Percentiles rank a stretch among this genome's conserved stretches.
phyloP scores from a whole-genome alignment of 2,888 invertebrate genomes.

The Drosophila nigricruria region DNA sequence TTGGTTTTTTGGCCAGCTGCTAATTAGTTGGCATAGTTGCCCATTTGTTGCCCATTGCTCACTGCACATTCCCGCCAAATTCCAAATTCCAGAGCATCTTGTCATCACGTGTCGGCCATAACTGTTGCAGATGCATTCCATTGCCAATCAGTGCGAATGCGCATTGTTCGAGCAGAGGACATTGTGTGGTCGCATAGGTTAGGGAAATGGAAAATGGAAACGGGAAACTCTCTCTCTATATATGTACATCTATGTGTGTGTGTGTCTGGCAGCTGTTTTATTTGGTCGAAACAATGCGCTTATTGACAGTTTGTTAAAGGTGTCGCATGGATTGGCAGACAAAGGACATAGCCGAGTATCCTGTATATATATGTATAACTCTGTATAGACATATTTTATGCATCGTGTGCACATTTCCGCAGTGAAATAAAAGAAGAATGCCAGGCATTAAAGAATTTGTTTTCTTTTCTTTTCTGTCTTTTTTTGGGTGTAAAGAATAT shows the following conservation, averaged over 20 bases:
- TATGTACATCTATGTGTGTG: not conserved
- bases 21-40: slow-evolving; percentile 56
- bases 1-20: slow-evolving; percentile 45
- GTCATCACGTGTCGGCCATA: slow-evolving; percentile 72
- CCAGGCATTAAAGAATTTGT: not conserved
- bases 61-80: slow-evolving; percentile 66
- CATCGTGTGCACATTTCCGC: slow-evolving; percentile 51
- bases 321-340: slow-evolving; percentile 52
- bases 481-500: not conserved
- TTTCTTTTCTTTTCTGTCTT: not conserved
- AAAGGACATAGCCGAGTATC: slow-evolving; percentile 49
- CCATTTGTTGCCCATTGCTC: slow-evolving; percentile 13
- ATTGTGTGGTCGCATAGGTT: slow-evolving; percentile 56
- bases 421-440: slow-evolving; percentile 1
- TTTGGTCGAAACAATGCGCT: slow-evolving; percentile 70
- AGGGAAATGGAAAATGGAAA: slow-evolving; percentile 44
- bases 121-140: slow-evolving; percentile 67
- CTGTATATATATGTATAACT: not conserved
- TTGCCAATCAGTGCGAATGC: slow-evolving; percentile 64
- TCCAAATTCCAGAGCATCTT: slow-evolving; percentile 68
- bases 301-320: slow-evolving; percentile 77
- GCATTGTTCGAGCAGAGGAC: slow-evolving; percentile 32
- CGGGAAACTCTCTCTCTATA: not conserved
- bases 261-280: slow-evolving; percentile 65
- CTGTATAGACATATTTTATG: not conserved